phyloP scores from a whole-genome alignment of 2,113 vertebrate genomes.

The Microcebus ravelobensis region DNA sequence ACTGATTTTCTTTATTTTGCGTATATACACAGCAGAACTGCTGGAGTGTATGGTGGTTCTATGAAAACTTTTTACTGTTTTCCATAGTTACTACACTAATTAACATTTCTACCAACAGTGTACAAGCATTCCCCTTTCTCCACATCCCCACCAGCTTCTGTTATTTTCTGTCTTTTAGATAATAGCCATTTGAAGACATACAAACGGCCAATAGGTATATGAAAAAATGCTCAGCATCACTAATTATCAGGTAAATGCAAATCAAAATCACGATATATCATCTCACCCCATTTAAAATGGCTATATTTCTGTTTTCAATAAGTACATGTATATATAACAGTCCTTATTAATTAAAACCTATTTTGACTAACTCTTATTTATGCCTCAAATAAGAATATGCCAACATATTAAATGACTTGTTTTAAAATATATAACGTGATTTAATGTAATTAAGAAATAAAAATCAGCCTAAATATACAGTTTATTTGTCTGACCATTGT shows the following conservation, averaged over 20 bases:
- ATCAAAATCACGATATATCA: background rate
- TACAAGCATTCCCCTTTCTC: background rate
- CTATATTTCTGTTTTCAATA: background rate
- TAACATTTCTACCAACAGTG: background rate
- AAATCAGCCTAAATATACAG: background rate
- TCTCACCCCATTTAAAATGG: background rate
- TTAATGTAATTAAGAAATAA: background rate
- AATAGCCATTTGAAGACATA: background rate
- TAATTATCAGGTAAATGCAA: background rate
- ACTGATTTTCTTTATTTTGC: background rate
- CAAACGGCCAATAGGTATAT: background rate
- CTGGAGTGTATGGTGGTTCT: background rate
- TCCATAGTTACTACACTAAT: background rate
- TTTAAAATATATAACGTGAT: background rate
- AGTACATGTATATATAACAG: background rate
- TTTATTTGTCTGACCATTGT: background rate
- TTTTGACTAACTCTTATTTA: background rate
- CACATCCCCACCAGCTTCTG: background rate
- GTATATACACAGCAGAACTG: background rate
- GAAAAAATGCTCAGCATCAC: background rate
- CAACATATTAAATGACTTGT: background rate
- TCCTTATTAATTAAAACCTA: background rate
- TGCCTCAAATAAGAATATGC: background rate
- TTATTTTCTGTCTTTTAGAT: background rate
- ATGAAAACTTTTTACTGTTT: background rate